phyloP scores from a whole-genome alignment of 2,113 vertebrate species.

The human region GRCh38 chr3:155575001-155575500 shows the following conservation, averaged over 20 bases:
- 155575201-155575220: neutral
- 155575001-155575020: no score
- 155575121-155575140: no score
- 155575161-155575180: neutral
- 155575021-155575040: no score
- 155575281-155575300: neutral
- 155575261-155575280: neutral
- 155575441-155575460: neutral
- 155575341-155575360: neutral
- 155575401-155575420: neutral
- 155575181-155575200: neutral
- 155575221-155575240: neutral
- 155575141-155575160: neutral
- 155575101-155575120: no score
- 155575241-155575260: neutral
- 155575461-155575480: neutral
- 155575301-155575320: neutral
- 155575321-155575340: neutral
- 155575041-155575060: no score
- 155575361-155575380: neutral
- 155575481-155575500: neutral
- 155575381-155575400: neutral
- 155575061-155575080: no score
- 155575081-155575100: no score
- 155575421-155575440: neutral